Evolutionary conservation across 2,113 vertebrate species (phyloP).

Genomic region (Epinephelus cyanopodus): DNA sequence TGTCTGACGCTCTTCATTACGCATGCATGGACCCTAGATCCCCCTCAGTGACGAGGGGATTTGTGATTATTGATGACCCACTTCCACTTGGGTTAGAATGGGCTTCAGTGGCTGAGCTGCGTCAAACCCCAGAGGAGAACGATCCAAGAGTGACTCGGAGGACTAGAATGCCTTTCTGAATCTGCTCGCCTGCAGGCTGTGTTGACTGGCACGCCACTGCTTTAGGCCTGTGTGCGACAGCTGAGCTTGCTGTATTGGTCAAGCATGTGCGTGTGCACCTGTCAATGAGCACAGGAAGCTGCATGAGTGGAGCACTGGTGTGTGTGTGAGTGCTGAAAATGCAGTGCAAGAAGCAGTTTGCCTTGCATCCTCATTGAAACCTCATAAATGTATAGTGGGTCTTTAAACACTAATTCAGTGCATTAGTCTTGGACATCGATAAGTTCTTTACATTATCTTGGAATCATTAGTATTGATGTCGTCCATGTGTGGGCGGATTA

Average conservation of each 20-base stretch:
- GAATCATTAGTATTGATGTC: conserved; percentile 26
- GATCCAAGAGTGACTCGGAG: conserved; percentile 37
- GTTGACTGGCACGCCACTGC: conserved; percentile 44
- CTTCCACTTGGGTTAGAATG: conserved; percentile 41
- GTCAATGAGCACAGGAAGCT: conserved; percentile 36
- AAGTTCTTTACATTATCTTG: neutral
- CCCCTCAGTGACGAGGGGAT: conserved; percentile 38
- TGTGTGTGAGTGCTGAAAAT: conserved; percentile 37
- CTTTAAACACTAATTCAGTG: conserved; percentile 38
- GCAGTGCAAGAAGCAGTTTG: conserved; percentile 29
- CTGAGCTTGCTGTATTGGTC: conserved; percentile 47
- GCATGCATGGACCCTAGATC: conserved; percentile 48
- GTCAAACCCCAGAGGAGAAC: conserved; percentile 14
- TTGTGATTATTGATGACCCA: conserved; percentile 53
- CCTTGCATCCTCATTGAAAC: conserved; percentile 39
- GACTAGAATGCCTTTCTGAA: conserved; percentile 48
- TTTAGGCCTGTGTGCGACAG: conserved; percentile 51
- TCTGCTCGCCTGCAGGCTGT: conserved; percentile 14
- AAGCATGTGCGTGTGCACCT: conserved; percentile 29
- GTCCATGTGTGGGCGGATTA: neutral
- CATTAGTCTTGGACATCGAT: conserved; percentile 33
- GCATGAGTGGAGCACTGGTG: neutral
- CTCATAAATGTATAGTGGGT: conserved; percentile 45
- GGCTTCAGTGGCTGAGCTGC: conserved; percentile 18
- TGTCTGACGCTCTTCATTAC: conserved; percentile 41